Percentiles rank a stretch among this genome's conserved stretches.
phyloP scores from a whole-genome alignment of 2,888 invertebrate genomes.

The Lysandra bellargus region DNA sequence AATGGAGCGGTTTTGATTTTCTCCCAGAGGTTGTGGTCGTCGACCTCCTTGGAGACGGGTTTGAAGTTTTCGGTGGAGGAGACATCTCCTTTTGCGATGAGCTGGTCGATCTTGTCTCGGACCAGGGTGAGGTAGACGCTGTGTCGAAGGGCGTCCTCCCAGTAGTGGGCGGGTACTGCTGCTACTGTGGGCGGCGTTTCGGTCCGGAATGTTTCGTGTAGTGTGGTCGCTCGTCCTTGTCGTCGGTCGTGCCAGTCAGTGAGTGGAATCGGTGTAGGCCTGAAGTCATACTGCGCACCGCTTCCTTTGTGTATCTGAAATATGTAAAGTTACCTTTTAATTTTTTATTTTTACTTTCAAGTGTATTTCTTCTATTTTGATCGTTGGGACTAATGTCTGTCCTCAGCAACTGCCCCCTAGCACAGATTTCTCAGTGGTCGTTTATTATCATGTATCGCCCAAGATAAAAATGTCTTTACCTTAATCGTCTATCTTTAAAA shows the following conservation, averaged over 20 bases:
- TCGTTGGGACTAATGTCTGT: too few species aligned
- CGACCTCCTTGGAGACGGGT: slow-evolving; percentile 56
- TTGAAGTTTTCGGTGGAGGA: slow-evolving; percentile 52
- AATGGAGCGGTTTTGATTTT: slow-evolving; percentile 73
- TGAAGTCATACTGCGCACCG: slow-evolving; percentile 59
- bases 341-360: not conserved
- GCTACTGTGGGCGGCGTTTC: slow-evolving; percentile 49
- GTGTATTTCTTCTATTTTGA: too few species aligned
- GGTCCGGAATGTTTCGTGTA: slow-evolving; percentile 55
- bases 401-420: too few species aligned
- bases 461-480: too few species aligned
- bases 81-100: slow-evolving; percentile 64
- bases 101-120: slow-evolving; percentile 77
- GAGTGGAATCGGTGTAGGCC: slow-evolving; percentile 70
- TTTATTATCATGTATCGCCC: too few species aligned
- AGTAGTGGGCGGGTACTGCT: slow-evolving; percentile 71
- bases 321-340: slow-evolving; percentile 29
- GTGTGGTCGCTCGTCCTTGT: slow-evolving; percentile 49
- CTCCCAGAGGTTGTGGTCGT: slow-evolving; percentile 74
- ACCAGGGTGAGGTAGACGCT: slow-evolving; percentile 84
- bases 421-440: too few species aligned
- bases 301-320: slow-evolving; percentile 63
- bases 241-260: slow-evolving; percentile 58
- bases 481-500: too few species aligned
- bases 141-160: slow-evolving; percentile 85